These are phyloP conservation scores for Ernsta delagoae DNA, from an alignment of 2,888 invertebrate species.

Conservation along the genomic window DNA sequence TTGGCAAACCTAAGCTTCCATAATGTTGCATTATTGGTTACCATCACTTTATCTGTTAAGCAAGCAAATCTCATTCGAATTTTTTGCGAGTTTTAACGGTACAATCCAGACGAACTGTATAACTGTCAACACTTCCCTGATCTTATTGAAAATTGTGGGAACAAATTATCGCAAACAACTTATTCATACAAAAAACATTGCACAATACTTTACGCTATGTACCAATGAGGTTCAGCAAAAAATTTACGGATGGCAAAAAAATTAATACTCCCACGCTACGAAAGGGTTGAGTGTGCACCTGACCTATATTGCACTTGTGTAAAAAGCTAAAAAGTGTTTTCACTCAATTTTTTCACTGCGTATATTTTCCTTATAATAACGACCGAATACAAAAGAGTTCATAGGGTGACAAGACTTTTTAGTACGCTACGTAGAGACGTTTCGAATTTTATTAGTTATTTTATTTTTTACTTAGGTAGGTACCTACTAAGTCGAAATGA, in stretches of 20 bases:
- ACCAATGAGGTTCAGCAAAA: slow-evolving; percentile 40
- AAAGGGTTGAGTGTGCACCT: slow-evolving; percentile 83
- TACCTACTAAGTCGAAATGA: neutral
- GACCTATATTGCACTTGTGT: slow-evolving; percentile 77
- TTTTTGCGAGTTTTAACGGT: slow-evolving; percentile 57
- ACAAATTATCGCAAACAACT: slow-evolving; percentile 83
- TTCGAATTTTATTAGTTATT: neutral
- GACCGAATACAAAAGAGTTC: slow-evolving; percentile 58
- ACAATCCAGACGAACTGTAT: slow-evolving; percentile 63
- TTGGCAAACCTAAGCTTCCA: too few species aligned
- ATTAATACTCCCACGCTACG: slow-evolving; percentile 77
- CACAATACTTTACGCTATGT: slow-evolving; percentile 60
- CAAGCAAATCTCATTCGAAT: slow-evolving; percentile 25
- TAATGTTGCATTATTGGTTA: neutral
- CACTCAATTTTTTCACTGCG: slow-evolving; percentile 66
- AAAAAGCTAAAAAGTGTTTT: slow-evolving; percentile 61
- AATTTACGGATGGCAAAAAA: slow-evolving; percentile 54
- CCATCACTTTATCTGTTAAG: neutral
- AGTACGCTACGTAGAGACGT: neutral
- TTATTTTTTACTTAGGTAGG: neutral
- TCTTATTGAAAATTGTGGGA: slow-evolving; percentile 74
- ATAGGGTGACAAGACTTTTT: slow-evolving; percentile 53
- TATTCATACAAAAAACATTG: slow-evolving; percentile 72
- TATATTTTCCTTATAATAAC: slow-evolving; percentile 58
- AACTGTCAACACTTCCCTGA: slow-evolving; percentile 80